Evolutionary conservation across 2,797 vertebrate genomes (phyloP).

Genomic region (Aldrovandia affinis): DNA sequence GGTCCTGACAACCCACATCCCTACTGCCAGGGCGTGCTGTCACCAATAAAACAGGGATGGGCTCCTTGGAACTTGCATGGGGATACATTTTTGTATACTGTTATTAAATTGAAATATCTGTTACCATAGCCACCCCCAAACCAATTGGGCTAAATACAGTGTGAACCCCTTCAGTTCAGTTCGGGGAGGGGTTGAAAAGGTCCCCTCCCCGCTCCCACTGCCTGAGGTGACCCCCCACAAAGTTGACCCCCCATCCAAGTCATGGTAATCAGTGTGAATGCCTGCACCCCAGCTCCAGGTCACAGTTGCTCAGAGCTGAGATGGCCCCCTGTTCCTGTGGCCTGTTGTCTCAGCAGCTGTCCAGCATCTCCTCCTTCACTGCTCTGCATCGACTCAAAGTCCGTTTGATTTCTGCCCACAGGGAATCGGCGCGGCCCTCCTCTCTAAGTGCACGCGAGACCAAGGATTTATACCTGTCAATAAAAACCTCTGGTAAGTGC

Average conservation of each 20-base stretch:
- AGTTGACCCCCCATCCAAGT: no score
- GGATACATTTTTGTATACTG: not conserved
- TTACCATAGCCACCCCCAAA: no score
- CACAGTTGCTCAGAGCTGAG: not conserved
- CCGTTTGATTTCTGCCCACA: constrained; percentile 72
- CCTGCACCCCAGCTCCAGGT: no score
- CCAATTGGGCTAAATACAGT: no score
- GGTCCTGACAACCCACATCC: not conserved
- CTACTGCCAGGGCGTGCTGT: not conserved
- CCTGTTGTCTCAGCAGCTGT: constrained; percentile 60
- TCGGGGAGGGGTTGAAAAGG: no score
- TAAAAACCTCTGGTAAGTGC: constrained; percentile 82
- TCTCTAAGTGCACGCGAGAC: constrained; percentile 74
- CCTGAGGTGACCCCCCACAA: no score
- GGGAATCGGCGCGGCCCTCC: constrained; percentile 75
- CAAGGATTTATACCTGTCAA: constrained; percentile 80
- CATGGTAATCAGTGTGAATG: no score
- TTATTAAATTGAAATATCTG: no score
- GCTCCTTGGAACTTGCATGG: not conserved
- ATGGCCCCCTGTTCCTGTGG: constrained; percentile 53
- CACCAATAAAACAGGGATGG: not conserved
- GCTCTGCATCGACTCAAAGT: constrained; percentile 71
- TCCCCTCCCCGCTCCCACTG: no score
- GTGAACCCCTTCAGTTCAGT: no score
- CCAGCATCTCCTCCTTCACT: constrained; percentile 64